These are phyloP conservation scores for Engystomops pustulosus DNA, from an alignment of 2,113 vertebrate species.

Conservation along the genomic window DNA sequence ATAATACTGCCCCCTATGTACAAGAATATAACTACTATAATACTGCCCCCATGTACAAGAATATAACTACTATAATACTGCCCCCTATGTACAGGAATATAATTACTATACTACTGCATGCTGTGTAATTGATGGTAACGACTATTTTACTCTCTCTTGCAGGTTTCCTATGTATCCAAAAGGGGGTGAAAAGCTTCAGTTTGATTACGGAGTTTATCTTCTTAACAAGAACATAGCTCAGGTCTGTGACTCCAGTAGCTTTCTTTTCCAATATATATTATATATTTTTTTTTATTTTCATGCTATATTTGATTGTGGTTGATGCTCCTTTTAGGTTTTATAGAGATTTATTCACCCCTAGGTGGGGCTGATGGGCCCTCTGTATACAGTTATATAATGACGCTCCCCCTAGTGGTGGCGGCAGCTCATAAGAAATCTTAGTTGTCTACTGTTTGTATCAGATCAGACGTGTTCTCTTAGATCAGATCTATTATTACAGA, in stretches of 20 bases:
- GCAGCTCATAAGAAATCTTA: no score
- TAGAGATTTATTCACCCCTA: no score
- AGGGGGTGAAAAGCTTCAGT: constrained; percentile 95
- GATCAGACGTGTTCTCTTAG: no score
- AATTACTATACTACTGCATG: neutral
- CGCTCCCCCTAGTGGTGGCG: neutral
- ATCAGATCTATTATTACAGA: no score
- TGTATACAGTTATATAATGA: no score
- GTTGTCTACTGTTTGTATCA: no score
- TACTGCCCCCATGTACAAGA: neutral
- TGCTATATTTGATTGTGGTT: no score
- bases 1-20: neutral
- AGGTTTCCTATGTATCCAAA: constrained; percentile 94
- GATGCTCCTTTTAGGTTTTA: no score
- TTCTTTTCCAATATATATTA: no score
- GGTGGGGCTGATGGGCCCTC: neutral
- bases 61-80: constrained; percentile 68
- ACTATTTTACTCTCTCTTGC: constrained; percentile 26
- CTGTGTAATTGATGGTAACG: no score
- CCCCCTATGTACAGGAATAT: neutral
- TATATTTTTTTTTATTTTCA: no score
- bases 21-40: constrained; percentile 7
- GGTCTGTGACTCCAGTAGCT: constrained; percentile 68
- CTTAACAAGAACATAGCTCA: constrained; percentile 99
- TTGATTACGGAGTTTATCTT: constrained; percentile 97